Evolutionary conservation across 2,113 vertebrate genomes (phyloP), one percentile per base, ranked within the genome.

Genomic region (Gorsachius goisagi): DNA sequence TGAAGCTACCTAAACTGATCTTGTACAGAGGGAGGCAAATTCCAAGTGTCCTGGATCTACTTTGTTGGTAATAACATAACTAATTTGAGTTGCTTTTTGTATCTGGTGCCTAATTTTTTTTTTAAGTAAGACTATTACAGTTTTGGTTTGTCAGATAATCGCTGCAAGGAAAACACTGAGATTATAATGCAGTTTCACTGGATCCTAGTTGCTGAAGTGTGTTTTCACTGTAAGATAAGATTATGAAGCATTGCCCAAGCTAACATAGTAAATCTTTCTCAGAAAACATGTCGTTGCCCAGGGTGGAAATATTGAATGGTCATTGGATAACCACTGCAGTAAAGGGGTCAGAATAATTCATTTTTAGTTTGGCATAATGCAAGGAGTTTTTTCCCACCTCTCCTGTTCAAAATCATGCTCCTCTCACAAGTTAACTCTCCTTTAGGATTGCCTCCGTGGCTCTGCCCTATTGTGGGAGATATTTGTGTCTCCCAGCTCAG

Each of bases 181-280:
- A 93, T 97, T 96, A 97, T 96, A 97, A 95, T 95, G 88, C 73
- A 91, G 79, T 96, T 97, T 93, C 80, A 90, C 85, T 97, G 95
- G 85, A 83, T 87, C 77, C 92, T 91, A 30, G 73, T 94, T 93
- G 75, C 78, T 83, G 78, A 86, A 94, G 90, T 95, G 84, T 97
- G 96, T 97, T 97, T 97, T 95, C 94, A 91, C 96, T 97, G 96
- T 97, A 97, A 97, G 96, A 97, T 97, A 97, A 97, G 96, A 96
- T 89, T 92, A 35, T 84, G 95, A 94, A 97, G 89, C 91, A 59
- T 69, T 97, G 97, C 97, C 97, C 96, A 97, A 97, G 95, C 94
- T 97, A 97, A 97, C 97, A 97, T 94, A 97, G 96, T 97, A 97
- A 97, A 97, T 97, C 96, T 97, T 97, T 95, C 95, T 97, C 95